Percentiles rank a stretch among this genome's conserved stretches.
phyloP scores from a whole-genome alignment of 2,797 vertebrate genomes.

The Poecilia wingei region DNA sequence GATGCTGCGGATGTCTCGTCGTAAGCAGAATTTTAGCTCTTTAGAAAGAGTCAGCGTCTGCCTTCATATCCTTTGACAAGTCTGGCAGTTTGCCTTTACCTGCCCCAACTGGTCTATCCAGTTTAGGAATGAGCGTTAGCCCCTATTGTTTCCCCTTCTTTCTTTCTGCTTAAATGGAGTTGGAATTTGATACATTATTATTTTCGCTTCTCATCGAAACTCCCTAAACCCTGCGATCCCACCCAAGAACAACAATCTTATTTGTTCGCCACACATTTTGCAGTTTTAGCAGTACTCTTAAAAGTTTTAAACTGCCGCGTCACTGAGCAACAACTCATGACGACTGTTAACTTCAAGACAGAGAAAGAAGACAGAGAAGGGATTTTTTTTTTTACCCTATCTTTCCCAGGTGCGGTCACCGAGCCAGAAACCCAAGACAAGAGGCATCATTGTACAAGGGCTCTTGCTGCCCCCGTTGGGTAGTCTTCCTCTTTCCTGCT shows the following conservation, averaged over 20 bases:
- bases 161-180: conserved; percentile 82
- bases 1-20: conserved; percentile 33
- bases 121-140: conserved; percentile 92
- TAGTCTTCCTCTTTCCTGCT: conserved; percentile 78
- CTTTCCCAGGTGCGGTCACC: conserved; percentile 76
- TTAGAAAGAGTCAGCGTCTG: conserved; percentile 62
- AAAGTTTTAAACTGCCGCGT: conserved; percentile 50
- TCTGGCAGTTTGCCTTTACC: conserved; percentile 88
- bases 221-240: conserved; percentile 56
- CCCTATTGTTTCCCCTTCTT: conserved; percentile 85
- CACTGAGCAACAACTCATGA: conserved; percentile 58
- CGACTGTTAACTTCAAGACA: conserved; percentile 56
- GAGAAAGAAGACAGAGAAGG: conserved; percentile 68
- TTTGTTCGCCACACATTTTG: conserved; percentile 52
- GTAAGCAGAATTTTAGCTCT: conserved; percentile 45
- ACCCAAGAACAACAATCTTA: conserved; percentile 46
- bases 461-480: conserved; percentile 64
- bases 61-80: conserved; percentile 84
- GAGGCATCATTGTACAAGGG: conserved; percentile 74
- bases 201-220: conserved; percentile 80
- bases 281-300: conserved; percentile 42
- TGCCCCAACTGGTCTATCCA: conserved; percentile 96
- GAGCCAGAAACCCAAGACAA: conserved; percentile 76
- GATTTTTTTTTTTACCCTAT: conserved; percentile 71
- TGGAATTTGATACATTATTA: conserved; percentile 86